Evolutionary conservation across 2,113 vertebrate species (phyloP).

Genomic region (Taurulus bubalis): DNA sequence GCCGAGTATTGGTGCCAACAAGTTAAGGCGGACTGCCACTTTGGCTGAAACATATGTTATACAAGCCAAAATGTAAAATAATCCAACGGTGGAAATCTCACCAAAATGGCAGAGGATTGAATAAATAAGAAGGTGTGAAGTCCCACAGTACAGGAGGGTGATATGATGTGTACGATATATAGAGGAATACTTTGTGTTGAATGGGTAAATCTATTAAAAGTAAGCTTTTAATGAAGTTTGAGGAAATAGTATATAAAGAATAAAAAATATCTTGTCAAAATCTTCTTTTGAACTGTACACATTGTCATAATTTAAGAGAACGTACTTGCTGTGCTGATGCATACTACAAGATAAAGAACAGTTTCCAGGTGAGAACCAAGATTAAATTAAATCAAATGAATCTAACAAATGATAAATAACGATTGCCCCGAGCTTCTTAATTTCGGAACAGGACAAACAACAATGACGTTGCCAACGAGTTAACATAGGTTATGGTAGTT

Average conservation of each 20-base stretch:
- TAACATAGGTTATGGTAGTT: background rate
- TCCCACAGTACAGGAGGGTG: background rate
- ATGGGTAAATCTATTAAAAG: background rate
- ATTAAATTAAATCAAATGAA: background rate
- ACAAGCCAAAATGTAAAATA: background rate
- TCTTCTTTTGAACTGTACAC: background rate
- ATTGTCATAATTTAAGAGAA: background rate
- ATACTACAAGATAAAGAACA: background rate
- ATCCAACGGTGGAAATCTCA: background rate
- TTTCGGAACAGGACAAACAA: background rate
- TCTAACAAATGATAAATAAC: background rate
- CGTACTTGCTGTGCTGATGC: background rate
- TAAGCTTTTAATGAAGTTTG: background rate
- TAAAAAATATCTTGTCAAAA: background rate
- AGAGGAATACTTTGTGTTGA: background rate
- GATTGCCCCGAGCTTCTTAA: background rate
- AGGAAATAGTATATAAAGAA: too few species aligned
- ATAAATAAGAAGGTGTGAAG: background rate
- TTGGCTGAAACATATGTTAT: background rate
- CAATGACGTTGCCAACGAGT: too few species aligned
- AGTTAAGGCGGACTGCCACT: background rate
- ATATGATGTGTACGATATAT: background rate
- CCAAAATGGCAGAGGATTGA: background rate
- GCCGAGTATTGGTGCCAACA: constrained; percentile 48
- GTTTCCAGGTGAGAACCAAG: background rate